These are phyloP conservation scores for Nesospiza acunhae DNA, from an alignment of 2,113 vertebrate species.

Conservation along the genomic window DNA sequence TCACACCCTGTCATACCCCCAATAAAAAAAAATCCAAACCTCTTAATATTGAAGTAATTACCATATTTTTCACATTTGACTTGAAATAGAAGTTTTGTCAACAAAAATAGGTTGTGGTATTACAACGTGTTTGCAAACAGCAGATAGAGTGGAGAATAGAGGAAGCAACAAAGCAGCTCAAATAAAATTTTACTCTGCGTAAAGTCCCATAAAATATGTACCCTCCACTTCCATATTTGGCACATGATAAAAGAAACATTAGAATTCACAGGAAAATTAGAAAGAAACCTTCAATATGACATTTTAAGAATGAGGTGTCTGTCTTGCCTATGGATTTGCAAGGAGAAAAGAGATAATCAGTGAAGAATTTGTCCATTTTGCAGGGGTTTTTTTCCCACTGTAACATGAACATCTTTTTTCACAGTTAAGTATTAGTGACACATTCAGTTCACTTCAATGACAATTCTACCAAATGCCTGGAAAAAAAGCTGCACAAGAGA, in stretches of 20 bases:
- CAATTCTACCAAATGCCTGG: neutral
- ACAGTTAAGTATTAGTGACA: slow-evolving; percentile 50
- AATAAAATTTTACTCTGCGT: neutral
- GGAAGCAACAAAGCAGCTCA: neutral
- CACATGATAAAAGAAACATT: neutral
- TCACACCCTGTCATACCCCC: rapidly evolving
- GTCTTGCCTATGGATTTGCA: neutral
- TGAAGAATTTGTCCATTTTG: neutral
- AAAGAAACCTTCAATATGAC: neutral
- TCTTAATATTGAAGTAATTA: neutral
- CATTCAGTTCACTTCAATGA: slow-evolving; percentile 10
- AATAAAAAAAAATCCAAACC: neutral
- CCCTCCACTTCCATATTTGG: neutral
- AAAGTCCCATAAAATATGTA: neutral
- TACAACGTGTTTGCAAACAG: neutral
- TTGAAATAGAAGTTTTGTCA: neutral
- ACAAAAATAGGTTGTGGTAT: neutral
- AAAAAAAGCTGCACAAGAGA: neutral
- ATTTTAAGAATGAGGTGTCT: neutral
- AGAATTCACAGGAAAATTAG: neutral
- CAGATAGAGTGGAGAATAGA: neutral
- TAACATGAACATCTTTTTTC: slow-evolving; percentile 40
- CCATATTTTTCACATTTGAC: neutral
- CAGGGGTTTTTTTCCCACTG: neutral
- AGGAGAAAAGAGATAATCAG: neutral